Conservation (phyloP, 2,113 vertebrate species). For the Megaceryle maxima region DNA sequence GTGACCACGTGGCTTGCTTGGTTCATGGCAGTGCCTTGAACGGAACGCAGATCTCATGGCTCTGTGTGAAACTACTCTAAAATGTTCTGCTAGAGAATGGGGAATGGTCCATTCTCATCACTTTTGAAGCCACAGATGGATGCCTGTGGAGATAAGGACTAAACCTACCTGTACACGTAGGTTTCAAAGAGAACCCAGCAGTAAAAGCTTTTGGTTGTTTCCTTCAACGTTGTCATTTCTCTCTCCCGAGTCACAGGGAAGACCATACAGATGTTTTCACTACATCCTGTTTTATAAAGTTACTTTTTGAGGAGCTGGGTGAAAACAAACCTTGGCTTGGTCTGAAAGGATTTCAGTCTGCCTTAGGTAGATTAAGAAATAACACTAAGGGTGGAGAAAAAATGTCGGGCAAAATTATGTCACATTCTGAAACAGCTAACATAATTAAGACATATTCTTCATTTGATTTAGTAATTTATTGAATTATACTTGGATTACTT, state of each 20-base stretch:
- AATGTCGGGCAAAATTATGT: neutral
- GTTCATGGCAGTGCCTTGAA: neutral
- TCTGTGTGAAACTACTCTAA: neutral
- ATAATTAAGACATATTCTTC: neutral
- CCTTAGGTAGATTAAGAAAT: neutral
- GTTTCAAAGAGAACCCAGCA: neutral
- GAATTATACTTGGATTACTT: slow-evolving; percentile 26
- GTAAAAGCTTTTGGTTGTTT: neutral
- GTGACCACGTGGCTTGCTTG: neutral
- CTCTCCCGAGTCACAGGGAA: neutral
- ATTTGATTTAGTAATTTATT: neutral
- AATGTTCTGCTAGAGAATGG: neutral
- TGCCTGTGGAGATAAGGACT: neutral
- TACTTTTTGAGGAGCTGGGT: neutral
- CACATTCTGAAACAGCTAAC: neutral
- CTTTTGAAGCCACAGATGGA: neutral
- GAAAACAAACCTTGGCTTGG: neutral
- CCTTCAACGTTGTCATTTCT: neutral
- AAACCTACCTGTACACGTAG: neutral
- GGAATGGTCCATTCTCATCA: neutral
- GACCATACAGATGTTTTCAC: neutral
- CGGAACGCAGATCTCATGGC: neutral
- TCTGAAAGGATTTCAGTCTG: neutral
- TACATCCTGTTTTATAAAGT: neutral
- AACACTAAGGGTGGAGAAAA: neutral